phyloP scores from a whole-genome alignment of 2,113 vertebrate species.

The Gopherus evgoodei region DNA sequence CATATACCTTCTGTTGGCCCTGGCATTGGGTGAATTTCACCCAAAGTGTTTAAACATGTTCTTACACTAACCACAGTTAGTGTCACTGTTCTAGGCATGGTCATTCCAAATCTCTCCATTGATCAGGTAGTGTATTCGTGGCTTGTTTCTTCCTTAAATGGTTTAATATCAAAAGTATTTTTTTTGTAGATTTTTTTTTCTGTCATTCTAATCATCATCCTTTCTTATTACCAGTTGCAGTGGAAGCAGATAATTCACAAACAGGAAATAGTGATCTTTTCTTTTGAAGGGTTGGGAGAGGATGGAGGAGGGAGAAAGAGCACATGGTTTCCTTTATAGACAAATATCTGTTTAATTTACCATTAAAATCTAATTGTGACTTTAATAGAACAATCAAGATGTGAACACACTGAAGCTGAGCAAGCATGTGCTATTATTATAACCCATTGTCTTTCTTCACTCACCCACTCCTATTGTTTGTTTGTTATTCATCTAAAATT shows the following conservation, averaged over 20 bases:
- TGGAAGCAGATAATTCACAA: not conserved
- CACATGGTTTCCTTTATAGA: not conserved
- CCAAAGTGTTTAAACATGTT: not conserved
- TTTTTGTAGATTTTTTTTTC: not conserved
- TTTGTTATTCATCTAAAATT: not conserved
- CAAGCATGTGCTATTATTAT: not conserved
- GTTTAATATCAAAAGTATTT: not conserved
- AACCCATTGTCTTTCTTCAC: not conserved
- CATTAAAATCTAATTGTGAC: not conserved
- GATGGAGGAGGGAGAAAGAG: not conserved
- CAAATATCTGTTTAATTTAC: not conserved
- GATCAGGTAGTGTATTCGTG: not conserved
- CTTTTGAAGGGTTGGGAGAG: not conserved
- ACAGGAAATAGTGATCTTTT: not conserved
- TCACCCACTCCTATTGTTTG: not conserved
- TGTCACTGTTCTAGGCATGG: not conserved
- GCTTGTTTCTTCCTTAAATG: not conserved
- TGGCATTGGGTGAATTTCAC: not conserved
- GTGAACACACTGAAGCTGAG: not conserved
- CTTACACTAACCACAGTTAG: not conserved
- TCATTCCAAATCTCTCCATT: not conserved
- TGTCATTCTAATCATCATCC: not conserved
- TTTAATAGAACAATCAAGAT: not conserved
- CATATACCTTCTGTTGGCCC: not conserved
- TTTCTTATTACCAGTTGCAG: not conserved